A percentile compares a stretch with the other conserved stretches of the same genome.
Evolutionary conservation across 2,113 vertebrate species (phyloP).

Genomic region (Arizona elegans): DNA sequence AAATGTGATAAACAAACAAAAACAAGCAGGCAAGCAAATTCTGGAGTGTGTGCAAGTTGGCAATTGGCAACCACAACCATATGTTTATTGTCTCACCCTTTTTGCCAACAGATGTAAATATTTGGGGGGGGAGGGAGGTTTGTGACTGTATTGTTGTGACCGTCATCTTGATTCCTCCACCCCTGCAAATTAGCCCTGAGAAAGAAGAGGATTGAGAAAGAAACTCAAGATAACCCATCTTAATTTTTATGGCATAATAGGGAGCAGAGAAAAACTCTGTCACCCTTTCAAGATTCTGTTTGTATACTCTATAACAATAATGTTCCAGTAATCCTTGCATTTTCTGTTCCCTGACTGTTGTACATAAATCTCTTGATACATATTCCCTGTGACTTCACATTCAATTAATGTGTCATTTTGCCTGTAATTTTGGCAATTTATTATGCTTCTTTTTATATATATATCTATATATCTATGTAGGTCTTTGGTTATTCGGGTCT

Average conservation of each 20-base stretch:
- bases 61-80: background rate
- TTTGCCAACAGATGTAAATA: background rate
- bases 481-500: too few relatives aligned
- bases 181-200: background rate
- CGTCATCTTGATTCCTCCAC: background rate
- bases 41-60: background rate
- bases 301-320: background rate
- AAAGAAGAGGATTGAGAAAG: background rate
- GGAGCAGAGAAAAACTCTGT: background rate
- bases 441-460: background rate
- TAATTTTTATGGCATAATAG: background rate
- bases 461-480: too few relatives aligned
- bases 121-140: background rate
- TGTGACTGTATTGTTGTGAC: background rate
- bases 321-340: background rate
- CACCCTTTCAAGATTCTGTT: background rate
- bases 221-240: background rate
- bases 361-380: background rate
- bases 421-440: background rate
- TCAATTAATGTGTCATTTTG: background rate
- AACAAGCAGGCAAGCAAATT: background rate
- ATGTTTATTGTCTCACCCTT: background rate
- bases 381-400: background rate
- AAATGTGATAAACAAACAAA: background rate
- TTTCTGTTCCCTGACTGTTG: background rate